Conservation (phyloP, 2,888 invertebrate species). For the Deilephila porcellus region DNA sequence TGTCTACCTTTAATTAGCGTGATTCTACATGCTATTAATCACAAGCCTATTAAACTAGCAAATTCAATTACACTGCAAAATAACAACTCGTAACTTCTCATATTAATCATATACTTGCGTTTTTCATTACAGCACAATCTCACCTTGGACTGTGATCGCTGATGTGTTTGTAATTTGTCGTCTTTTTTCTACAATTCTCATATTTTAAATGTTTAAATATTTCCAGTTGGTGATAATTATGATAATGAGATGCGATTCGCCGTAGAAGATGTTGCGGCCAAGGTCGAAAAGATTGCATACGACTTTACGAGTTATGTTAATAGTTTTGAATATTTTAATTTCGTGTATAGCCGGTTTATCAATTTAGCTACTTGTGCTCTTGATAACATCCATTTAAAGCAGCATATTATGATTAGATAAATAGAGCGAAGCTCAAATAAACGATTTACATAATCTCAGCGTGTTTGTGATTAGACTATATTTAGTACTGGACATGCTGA, state of each 20-base stretch:
- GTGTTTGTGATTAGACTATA: no score
- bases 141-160: slow-evolving; percentile 11
- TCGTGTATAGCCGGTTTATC: no score
- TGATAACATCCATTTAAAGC: no score
- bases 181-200: slow-evolving; percentile 2
- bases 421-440: no score
- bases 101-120: neutral
- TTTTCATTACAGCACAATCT: neutral
- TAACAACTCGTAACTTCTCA: neutral
- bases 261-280: slow-evolving; percentile 8
- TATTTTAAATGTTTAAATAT: neutral
- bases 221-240: slow-evolving; percentile 21
- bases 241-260: slow-evolving; percentile 3
- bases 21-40: no score
- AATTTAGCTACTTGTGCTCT: no score
- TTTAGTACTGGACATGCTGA: no score
- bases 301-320: neutral
- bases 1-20: no score
- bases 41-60: neutral
- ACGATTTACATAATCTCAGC: no score
- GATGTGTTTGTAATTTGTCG: slow-evolving; percentile 20
- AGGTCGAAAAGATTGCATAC: slow-evolving; percentile 17
- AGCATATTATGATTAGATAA: no score
- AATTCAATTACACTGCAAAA: neutral
- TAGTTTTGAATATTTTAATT: neutral